Conservation (phyloP, 2,797 vertebrate genomes). For the Microchirus variegatus region DNA sequence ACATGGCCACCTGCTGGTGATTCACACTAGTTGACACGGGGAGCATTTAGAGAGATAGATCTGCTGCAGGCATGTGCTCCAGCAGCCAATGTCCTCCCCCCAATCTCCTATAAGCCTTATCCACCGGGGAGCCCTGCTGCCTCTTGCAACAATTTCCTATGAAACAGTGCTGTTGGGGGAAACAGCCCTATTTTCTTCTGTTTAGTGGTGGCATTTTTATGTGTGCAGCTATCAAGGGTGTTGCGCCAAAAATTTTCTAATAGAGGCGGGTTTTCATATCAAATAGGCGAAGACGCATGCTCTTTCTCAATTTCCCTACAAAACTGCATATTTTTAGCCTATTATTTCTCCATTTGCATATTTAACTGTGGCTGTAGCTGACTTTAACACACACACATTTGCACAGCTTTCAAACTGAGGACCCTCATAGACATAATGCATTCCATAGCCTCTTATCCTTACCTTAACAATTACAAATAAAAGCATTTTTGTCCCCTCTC, state of each 20-base stretch:
- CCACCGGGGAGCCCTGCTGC: slow-evolving; percentile 43
- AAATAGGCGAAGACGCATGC: slow-evolving; percentile 22
- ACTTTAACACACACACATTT: slow-evolving; percentile 10
- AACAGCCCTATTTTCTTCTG: slow-evolving; percentile 55
- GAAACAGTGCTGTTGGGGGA: slow-evolving; percentile 42
- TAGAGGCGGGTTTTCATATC: slow-evolving; percentile 33
- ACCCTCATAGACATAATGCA: too few relatives aligned
- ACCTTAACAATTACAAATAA: too few relatives aligned
- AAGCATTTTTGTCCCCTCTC: too few relatives aligned
- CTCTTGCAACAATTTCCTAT: slow-evolving; percentile 45
- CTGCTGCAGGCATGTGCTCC: slow-evolving; percentile 34
- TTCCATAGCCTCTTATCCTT: too few relatives aligned
- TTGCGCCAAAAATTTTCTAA: slow-evolving; percentile 44
- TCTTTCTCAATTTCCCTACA: not conserved
- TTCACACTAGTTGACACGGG: slow-evolving; percentile 36
- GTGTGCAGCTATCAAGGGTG: slow-evolving; percentile 42
- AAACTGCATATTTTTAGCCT: slow-evolving; percentile 16
- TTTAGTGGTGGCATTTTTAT: slow-evolving; percentile 55
- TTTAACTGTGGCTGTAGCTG: slow-evolving; percentile 7
- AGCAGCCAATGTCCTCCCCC: slow-evolving; percentile 1
- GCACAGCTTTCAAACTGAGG: too few relatives aligned
- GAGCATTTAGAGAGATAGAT: slow-evolving; percentile 54
- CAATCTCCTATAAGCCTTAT: slow-evolving; percentile 49
- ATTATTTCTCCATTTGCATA: slow-evolving; percentile 13
- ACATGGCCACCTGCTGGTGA: slow-evolving; percentile 52